Base-by-base conservation (phyloP, 2,888 invertebrate species). In the Pasiphila rectangulata region DNA sequence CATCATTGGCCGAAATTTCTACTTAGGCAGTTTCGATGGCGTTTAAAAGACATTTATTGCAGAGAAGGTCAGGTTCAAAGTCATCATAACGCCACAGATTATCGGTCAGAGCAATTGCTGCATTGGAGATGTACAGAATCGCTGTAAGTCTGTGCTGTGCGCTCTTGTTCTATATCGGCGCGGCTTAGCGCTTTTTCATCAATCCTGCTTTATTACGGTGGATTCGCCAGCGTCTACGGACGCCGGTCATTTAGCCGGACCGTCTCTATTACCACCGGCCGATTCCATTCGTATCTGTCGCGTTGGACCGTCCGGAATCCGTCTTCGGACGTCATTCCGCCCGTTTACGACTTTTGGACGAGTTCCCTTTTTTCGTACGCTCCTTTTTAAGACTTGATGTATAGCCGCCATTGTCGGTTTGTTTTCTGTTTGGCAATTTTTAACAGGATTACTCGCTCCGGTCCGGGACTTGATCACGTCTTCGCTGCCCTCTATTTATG, bases 131-230 rank as follows among this genome's bases (percentile, higher is more conserved):
- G 9, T 16, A 13, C 4, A 3, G 10, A 43, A 52, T 36, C 69
- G 67, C 71, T 51, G 17, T 24, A 34, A 51, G 57, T 63, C 59
- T 52, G 23, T 64, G 32, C 39, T 69, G 69, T 60, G 51, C 41
- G 43, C 51, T 59, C 34, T 40, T 27, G 47, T 58, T 66, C 69
- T 87, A 90, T 90, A 89, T 87, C 89, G 89, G 89, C 86, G 83
- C 79, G 86, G 88, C 89, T 90, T 91, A 90, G 90, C 90, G 86
- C 88, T 88, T 89, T 89, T 89, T 89, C 89, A 89, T 89, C 89
- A 89, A 89, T 89, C 89, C 89, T 87, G 83, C 84, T 89, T 89
- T 89, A 89, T 89, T 89, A 86, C 86, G 73, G 79, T 70, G 79
- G 83, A 80, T 83, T 78, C 85, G 82, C 84, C 81, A 83, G 84